Evolutionary conservation across 2,797 vertebrate species (phyloP).

Genomic region (Vultur gryphus): DNA sequence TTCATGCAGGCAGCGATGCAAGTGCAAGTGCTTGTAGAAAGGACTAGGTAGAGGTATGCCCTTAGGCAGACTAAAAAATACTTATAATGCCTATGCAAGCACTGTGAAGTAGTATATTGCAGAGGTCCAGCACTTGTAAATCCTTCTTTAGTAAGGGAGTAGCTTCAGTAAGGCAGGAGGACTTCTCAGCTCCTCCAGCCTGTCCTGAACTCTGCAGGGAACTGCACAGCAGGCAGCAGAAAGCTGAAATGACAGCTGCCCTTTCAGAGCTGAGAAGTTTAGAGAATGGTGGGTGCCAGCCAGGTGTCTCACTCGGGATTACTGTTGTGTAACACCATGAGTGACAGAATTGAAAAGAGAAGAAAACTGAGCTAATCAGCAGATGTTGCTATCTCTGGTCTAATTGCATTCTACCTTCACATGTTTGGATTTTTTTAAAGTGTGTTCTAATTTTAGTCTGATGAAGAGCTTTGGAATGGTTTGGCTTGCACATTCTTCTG

Average conservation of each 20-base stretch:
- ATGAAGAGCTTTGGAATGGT: neutral
- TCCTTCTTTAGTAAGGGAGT: neutral
- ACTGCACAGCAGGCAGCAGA: neutral
- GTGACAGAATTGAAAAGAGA: neutral
- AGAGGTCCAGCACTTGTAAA: neutral
- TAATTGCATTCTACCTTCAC: neutral
- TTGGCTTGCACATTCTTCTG: neutral
- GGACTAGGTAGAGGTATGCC: neutral
- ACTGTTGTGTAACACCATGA: neutral
- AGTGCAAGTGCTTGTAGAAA: neutral
- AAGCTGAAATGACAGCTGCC: neutral
- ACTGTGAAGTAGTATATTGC: neutral
- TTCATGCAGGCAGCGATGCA: neutral
- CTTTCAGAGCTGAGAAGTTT: neutral
- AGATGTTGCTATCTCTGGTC: neutral
- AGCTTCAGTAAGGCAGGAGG: neutral
- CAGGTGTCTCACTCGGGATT: neutral
- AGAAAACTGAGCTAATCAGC: neutral
- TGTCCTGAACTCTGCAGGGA: neutral
- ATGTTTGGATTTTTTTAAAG: neutral
- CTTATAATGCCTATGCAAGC: neutral
- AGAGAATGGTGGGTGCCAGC: neutral
- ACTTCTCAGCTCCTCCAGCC: neutral
- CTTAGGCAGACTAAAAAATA: neutral
- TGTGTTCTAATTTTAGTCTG: neutral